Base-by-base conservation (phyloP, 2,888 invertebrate species). In the Euclidia mi region DNA sequence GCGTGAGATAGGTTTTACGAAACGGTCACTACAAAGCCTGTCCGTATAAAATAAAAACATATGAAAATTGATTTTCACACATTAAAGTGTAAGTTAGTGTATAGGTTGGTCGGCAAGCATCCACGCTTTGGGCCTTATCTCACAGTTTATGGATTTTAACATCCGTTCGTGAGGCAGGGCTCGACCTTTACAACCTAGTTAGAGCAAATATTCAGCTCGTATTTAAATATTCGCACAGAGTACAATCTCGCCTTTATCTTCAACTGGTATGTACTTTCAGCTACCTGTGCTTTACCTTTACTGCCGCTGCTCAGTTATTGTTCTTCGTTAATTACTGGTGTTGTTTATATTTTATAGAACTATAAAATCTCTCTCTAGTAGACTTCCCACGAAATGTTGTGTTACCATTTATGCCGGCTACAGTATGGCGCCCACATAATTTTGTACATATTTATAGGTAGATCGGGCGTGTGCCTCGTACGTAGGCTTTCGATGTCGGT, bases 111-210 rank as follows among this genome's bases (percentile, higher is more conserved):
- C 20, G 38, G 38, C 40, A 42, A 67, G 52, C 60, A 63, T 59
- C 64, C 72, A 68, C 66, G 65, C 68, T 57, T 62, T 70, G 63
- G 57, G 74, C 75, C 84, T 88, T 89, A 89, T 89, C 89, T 80
- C 63, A 56, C 71, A 71, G 76, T 86, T n/a, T 87, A 89, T 83
- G 77, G 85, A 74, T 67, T 67, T 76, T 71, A 81, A 74, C 86
- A 85, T 87, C 88, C 88, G 84, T 71, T 82, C 71, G 71, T 76
- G 80, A 68, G 76, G 74, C 78, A 78, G 71, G 73, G 77, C 80
- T 84, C 79, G 84, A 75, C 84, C 79, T 76, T 84, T 82, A 78
- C n/a, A 81, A 77, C 80, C 80, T 77, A 82, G 78, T 86, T 80
- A 84, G 60, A 78, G 73, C 79, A 74, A 78, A 84, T 82, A 84